Base-by-base conservation (phyloP, 2,888 invertebrate species). In the Cryptophagus acutangulus region DNA sequence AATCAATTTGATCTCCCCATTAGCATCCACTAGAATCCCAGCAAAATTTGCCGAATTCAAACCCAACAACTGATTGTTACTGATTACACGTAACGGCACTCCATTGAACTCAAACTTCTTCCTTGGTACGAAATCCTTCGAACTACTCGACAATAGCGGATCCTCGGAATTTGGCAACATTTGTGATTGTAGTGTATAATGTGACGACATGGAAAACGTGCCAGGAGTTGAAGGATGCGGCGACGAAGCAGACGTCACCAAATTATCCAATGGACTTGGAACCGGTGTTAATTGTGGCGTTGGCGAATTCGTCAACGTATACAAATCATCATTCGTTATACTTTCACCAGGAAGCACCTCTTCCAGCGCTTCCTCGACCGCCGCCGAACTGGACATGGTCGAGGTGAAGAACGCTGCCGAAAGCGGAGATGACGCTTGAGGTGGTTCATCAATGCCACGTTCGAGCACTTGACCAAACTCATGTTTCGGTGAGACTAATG, bases 151-250 rank as follows among this genome's bases (percentile, higher is more conserved):
- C 12, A 90, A 66, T 2, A 89, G 67, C 0, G 89, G 89, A 65
- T 89, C 89, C 58, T 89, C 89, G 0, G 88, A 88, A 62, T 89
- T 89, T 8, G 88, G 81, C 84, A 89, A 85, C 77, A 89, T 89
- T 58, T 42, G 43, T 29, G 29, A 39, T 33, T 30, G 35, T 10
- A 42, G 24, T n/a, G 37, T 29, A 14, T 39, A 24, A 39, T 62
- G 69, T 49, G 63, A 54, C 50, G 62, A 18, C 70, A 63, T 36
- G 45, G 29, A 48, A 67, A 70, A 34, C 66, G 70, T 26, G 66
- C 70, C 26, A 58, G 59, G 55, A 58, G 69, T 49, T 60, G 67
- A 41, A 66, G 63, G 62, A 42, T 56, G 61, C 26, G 64, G 65
- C 17, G 67, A 66, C 29, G 64, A 55, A 12, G 59, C 60, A 12